Evolutionary conservation across 2,888 invertebrate genomes (phyloP).

Genomic region (Nephrotoma guestfalica): DNA sequence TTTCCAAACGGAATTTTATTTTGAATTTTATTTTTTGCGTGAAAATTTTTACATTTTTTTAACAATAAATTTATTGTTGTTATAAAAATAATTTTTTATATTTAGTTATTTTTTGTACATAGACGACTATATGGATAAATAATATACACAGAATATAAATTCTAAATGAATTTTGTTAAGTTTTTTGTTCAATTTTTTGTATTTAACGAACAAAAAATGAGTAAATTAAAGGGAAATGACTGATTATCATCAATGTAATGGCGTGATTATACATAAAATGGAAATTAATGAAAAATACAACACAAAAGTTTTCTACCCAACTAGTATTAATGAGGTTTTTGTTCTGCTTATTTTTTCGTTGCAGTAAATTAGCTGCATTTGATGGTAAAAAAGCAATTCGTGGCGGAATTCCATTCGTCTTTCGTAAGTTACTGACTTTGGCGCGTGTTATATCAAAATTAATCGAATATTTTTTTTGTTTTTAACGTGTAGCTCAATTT

Average conservation of each 20-base stretch:
- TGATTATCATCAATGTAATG: neutral
- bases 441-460: neutral
- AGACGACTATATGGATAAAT: neutral
- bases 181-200: neutral
- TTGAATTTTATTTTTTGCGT: neutral
- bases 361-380: constrained; percentile 86
- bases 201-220: neutral
- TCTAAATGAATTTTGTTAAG: neutral
- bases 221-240: neutral
- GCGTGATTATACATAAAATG: neutral
- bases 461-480: neutral
- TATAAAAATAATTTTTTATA: neutral
- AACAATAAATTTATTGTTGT: neutral
- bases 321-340: neutral
- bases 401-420: constrained; percentile 93
- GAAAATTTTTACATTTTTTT: neutral
- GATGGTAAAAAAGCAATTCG: constrained; percentile 93
- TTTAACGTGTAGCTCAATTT: constrained; percentile 60
- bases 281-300: constrained; percentile 1
- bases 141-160: neutral
- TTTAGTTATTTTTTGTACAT: neutral
- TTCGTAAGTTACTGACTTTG: constrained; percentile 59
- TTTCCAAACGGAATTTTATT: neutral
- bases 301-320: neutral
- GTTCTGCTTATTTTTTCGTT: constrained; percentile 22